Conservation (phyloP, 2,888 invertebrate genomes). For the Lepidochitona cinerea region DNA sequence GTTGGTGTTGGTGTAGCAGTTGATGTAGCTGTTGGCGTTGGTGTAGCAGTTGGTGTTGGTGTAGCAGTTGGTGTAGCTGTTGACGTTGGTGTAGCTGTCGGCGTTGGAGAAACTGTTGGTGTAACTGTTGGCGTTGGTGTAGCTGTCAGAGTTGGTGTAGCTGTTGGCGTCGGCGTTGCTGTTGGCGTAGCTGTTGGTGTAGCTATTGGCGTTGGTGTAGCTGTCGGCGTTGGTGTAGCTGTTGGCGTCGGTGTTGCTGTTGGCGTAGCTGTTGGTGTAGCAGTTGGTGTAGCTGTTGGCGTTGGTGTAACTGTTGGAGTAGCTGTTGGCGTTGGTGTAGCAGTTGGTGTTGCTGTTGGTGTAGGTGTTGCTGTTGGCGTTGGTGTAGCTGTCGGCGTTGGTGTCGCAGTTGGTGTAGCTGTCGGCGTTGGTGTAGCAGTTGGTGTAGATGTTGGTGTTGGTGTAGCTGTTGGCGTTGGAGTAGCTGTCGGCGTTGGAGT, state of each 20-base stretch:
- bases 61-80: neutral
- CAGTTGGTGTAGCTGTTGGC: neutral
- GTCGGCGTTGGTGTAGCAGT: no score
- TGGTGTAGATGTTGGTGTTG: neutral
- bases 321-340: no score
- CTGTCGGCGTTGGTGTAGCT: neutral
- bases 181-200: neutral
- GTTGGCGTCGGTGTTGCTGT: no score
- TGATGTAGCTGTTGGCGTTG: neutral
- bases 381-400: no score
- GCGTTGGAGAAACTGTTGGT: neutral
- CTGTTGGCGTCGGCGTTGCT: neutral
- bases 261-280: neutral
- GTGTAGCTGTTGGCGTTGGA: neutral
- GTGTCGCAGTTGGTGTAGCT: no score
- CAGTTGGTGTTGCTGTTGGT: no score
- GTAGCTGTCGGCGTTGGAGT: neutral
- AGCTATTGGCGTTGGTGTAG: neutral
- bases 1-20: no score
- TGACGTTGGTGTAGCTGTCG: neutral
- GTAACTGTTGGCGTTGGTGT: neutral
- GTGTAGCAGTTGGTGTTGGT: neutral
- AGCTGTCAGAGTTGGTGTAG: neutral
- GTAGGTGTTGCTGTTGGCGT: no score
- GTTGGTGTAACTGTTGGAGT: neutral